phyloP scores from a whole-genome alignment of 2,888 invertebrate genomes.

The Trachelus iudaicus region DNA sequence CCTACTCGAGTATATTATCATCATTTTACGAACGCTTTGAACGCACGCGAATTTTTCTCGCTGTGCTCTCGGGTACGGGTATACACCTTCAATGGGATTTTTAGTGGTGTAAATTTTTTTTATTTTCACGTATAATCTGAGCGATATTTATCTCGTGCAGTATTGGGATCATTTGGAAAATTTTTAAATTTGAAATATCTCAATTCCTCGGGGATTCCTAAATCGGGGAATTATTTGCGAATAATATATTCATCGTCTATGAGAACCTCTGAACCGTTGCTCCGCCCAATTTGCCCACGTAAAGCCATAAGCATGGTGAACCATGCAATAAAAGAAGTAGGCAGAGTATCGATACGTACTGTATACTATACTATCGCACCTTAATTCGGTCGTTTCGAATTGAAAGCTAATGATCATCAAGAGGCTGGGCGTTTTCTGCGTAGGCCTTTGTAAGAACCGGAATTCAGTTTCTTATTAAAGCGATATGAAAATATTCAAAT shows the following conservation, averaged over 20 bases:
- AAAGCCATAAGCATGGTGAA: constrained; percentile 22
- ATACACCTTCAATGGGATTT: not conserved
- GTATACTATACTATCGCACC: constrained; percentile 21
- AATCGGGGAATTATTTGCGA: not conserved
- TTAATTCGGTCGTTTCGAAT: constrained; percentile 19
- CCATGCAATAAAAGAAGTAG: constrained; percentile 15
- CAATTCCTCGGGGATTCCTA: too few species aligned
- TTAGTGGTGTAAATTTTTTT: not conserved
- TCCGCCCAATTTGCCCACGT: constrained; percentile 31
- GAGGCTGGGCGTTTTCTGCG: not conserved
- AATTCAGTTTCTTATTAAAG: not conserved
- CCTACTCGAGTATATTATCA: not conserved
- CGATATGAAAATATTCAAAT: not conserved
- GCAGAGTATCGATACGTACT: constrained; percentile 13
- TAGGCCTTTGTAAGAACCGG: not conserved
- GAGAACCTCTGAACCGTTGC: constrained; percentile 10
- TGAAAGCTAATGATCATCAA: constrained; percentile 21
- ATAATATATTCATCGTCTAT: not conserved
- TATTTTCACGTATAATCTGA: not conserved
- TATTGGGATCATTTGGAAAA: not conserved
- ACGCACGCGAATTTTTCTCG: not conserved
- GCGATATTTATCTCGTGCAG: not conserved
- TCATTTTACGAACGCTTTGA: not conserved
- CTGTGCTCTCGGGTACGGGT: not conserved
- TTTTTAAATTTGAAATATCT: not conserved